Conservation (phyloP, 2,113 vertebrate species). For the human (Homo sapiens) region DNA sequence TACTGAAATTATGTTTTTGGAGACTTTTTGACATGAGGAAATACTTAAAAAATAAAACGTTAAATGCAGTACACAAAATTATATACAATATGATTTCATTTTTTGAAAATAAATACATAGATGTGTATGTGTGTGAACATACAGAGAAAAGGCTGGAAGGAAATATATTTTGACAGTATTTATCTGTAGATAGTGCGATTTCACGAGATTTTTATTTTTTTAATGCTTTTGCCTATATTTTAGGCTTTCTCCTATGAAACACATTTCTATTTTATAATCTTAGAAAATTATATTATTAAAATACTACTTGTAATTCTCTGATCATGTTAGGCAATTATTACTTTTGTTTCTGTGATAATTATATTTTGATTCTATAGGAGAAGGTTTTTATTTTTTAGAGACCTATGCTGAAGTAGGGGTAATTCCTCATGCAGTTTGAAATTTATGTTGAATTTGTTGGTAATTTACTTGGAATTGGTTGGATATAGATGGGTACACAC, state of each 20-base stretch:
- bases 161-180: not conserved
- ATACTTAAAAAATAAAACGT: not conserved
- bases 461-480: not conserved
- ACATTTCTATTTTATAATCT: conserved; percentile 2
- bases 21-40: not conserved
- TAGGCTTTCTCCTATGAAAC: not conserved
- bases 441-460: not conserved
- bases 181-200: not conserved
- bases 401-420: not conserved
- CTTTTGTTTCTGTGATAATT: not conserved
- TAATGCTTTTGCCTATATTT: conserved; percentile 12
- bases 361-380: not conserved
- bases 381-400: not conserved
- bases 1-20: not conserved
- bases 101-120: conserved; percentile 9
- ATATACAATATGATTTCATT: not conserved
- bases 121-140: not conserved
- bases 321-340: not conserved
- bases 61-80: not conserved
- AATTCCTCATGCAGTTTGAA: not conserved
- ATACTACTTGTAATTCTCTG: not conserved
- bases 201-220: conserved; percentile 4
- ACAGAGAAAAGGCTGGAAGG: not conserved
- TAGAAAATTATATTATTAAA: not conserved
- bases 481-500: not conserved